phyloP scores from a whole-genome alignment of 2,113 vertebrate species.

The Xerus inauris region DNA sequence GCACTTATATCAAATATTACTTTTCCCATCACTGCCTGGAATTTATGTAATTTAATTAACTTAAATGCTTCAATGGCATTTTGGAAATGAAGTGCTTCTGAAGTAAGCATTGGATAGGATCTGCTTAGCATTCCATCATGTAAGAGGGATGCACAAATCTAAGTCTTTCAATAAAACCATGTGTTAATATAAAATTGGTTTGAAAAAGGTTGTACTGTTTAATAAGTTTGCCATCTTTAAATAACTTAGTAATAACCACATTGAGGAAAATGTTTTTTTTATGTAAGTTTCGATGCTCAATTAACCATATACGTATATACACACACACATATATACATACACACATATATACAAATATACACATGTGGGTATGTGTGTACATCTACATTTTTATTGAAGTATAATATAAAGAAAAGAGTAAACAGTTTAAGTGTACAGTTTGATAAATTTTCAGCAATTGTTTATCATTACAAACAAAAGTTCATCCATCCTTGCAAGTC shows the following conservation, averaged over 20 bases:
- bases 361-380: neutral
- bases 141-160: conserved; percentile 56
- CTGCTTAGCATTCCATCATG: conserved; percentile 74
- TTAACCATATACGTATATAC: neutral
- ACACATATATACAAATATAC: fast-evolving
- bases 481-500: neutral
- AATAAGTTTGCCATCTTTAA: conserved; percentile 48
- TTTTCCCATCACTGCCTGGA: conserved; percentile 74
- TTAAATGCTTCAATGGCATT: conserved; percentile 77
- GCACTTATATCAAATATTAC: conserved; percentile 74
- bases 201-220: conserved; percentile 57
- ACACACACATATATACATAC: neutral
- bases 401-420: neutral
- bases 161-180: conserved; percentile 71
- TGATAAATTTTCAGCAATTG: neutral
- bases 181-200: conserved; percentile 68
- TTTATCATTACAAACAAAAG: neutral
- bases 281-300: neutral
- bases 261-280: neutral
- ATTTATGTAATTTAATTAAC: conserved; percentile 85
- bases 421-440: neutral
- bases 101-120: conserved; percentile 72
- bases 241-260: neutral
- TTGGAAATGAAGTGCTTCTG: conserved; percentile 75
- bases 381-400: neutral